Percentiles rank a stretch among this genome's conserved stretches.
These are phyloP conservation scores for Melitaea athalia DNA, from an alignment of 2,888 invertebrate genomes.

Conservation along the genomic window DNA sequence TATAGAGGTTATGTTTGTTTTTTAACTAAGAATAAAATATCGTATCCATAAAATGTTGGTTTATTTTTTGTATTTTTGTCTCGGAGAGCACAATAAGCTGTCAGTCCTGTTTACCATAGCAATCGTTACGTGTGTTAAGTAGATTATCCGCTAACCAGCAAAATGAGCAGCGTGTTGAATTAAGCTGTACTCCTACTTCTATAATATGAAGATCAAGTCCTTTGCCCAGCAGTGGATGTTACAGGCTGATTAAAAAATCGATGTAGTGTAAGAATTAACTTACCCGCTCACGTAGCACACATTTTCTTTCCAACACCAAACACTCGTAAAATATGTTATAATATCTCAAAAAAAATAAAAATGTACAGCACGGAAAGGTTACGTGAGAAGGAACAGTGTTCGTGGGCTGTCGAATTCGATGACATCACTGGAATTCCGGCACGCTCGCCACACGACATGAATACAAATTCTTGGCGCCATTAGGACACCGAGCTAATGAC, in stretches of 20 bases:
- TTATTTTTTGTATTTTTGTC: too few relatives aligned
- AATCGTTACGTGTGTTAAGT: too few relatives aligned
- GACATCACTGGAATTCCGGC: slow-evolving; percentile 36
- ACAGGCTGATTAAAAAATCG: not conserved
- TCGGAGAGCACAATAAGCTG: too few relatives aligned
- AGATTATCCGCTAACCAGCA: too few relatives aligned
- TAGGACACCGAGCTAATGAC: slow-evolving; percentile 32
- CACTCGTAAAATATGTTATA: slow-evolving; percentile 36
- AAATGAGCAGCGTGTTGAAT: too few relatives aligned
- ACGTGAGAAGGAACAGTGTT: slow-evolving; percentile 27
- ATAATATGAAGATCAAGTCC: too few relatives aligned
- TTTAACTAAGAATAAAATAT: too few relatives aligned
- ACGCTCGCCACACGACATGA: slow-evolving; percentile 29
- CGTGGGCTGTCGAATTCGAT: slow-evolving; percentile 35
- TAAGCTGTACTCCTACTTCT: too few relatives aligned
- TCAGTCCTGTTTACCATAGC: too few relatives aligned
- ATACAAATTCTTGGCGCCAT: slow-evolving; percentile 35
- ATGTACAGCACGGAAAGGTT: slow-evolving; percentile 30
- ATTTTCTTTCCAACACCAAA: slow-evolving; percentile 32
- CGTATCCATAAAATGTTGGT: too few relatives aligned
- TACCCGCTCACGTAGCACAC: slow-evolving; percentile 31
- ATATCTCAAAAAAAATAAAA: slow-evolving; percentile 32
- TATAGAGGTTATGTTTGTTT: too few relatives aligned
- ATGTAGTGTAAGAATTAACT: slow-evolving; percentile 18
- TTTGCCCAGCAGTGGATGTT: too few relatives aligned